Base-by-base conservation (phyloP, 2,797 vertebrate genomes). In the Melanotaenia maccullochi region DNA sequence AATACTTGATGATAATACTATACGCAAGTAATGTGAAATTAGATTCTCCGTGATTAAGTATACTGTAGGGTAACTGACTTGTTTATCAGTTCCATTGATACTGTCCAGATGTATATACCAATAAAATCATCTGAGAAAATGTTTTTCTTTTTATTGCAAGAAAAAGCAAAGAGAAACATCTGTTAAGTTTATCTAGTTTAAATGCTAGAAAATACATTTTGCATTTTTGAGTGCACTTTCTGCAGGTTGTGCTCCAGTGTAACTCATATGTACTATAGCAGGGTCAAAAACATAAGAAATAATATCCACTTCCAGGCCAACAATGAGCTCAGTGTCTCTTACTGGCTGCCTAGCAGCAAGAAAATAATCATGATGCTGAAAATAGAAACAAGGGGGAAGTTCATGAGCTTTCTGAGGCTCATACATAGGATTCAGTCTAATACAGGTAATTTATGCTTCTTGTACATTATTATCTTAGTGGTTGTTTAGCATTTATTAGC, bases 331-430 rank as follows among this genome's bases (percentile, higher is more conserved):
- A 69, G 42, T 75, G 74, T 69, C 22, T 51, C 60, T 51, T 16
- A n/a, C 57, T 33, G 55, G 51, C 56, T 65, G 79, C 74, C 54
- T 22, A 55, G 67, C 42, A 71, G 75, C 63, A 47, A 47, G 30
- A 79, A 74, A 65, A 65, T 42, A 68, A 44, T 52, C 30, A 60
- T 57, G 65, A 32, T 47, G 64, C 58, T 78, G 62, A 42, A 58
- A 66, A 80, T 32, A 65, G 68, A 75, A 66, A 30, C 25, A 54
- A 68, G 60, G 25, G 22, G 30, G 65, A 54, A 69, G 28, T 55
- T 61, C 6, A 35, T 42, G 25, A 68, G 54, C 18, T 54, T 74
- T 42, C 55, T 51, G 18, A 65, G 52, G n/a, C 47, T 80, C 40
- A 60, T 30, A 51, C 44, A 42, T 61, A 18, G 56, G 59, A 81